Base-by-base conservation (phyloP, 2,888 invertebrate genomes). In the Nemotelus pantherinus region DNA sequence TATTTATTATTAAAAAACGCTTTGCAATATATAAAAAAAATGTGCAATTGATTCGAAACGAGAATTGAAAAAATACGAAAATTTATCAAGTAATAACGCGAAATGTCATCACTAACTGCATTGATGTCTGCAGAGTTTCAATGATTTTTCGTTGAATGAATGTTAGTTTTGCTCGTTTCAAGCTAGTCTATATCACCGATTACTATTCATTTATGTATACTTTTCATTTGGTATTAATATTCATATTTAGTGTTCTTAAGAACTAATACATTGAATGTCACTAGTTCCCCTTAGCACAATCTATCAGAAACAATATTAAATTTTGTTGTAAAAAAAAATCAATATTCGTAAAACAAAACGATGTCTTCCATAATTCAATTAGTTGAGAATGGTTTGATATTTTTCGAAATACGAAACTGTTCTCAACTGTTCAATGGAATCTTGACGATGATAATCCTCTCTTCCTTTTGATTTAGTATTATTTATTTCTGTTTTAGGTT, bases 331-430 rank as follows among this genome's bases (percentile, higher is more conserved):
- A 44, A 65, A 65, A n/a, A 65, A 50, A 41, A 63, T 41, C 25
- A 58, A 50, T 68, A 53, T 68, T 53, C 41, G 68, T 53, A 68
- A 50, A 68, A 68, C 68, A 68, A 48, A 68, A 50, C 53, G 5
- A 68, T 39, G 68, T 68, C 68, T 68, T 68, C 68, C 68, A 50
- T 4, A 68, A 50, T 65, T 6, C 5, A 5, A 39, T 5, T 43
- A 41, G 25, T 25, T 25, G 25, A 25, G 25, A 25, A 25, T 25
- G 25, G 25, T 25, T 25, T 25, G 25, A 25, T 25, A 25, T 25
- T 25, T 25, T 25, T 25, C 25, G 25, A 25, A 25, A 25, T 25
- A 25, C 25, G 25, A 25, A 25, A 25, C 25, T 25, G 25, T 25
- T 25, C 25, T 25, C 25, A 25, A 25, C 25, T 25, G 25, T 25